A percentile compares a stretch with the other conserved stretches of the same genome.
These are phyloP conservation scores for Florisuga fusca DNA, from an alignment of 2,797 vertebrate species.

Conservation along the genomic window DNA sequence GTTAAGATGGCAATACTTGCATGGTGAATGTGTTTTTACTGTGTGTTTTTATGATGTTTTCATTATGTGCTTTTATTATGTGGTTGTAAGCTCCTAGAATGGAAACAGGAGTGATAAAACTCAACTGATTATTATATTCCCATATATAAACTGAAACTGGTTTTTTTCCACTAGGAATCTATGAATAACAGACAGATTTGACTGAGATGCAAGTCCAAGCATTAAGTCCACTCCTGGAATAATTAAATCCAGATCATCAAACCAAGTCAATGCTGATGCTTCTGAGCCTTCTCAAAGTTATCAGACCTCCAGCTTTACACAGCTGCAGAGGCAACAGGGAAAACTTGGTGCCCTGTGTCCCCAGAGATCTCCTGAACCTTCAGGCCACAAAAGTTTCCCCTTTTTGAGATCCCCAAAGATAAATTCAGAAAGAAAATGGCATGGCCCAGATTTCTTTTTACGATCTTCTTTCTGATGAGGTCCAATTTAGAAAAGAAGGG, in stretches of 20 bases:
- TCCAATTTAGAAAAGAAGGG: background rate
- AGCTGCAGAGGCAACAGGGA: background rate
- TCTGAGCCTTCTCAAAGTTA: background rate
- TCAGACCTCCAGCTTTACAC: background rate
- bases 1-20: conserved; percentile 20
- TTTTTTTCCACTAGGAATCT: conserved; percentile 3
- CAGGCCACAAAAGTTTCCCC: background rate
- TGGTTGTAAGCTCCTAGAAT: conserved; percentile 64
- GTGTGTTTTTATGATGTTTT: conserved; percentile 65
- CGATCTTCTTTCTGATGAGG: background rate
- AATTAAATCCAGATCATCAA: background rate
- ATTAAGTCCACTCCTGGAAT: background rate
- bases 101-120: conserved; percentile 47
- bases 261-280: background rate
- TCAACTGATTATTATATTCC: conserved; percentile 61
- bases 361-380: background rate
- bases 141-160: background rate
- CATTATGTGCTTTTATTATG: conserved; percentile 64
- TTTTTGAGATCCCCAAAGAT: background rate
- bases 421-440: background rate
- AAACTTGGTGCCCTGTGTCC: background rate
- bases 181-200: conserved; percentile 26
- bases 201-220: background rate
- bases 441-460: background rate
- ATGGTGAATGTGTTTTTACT: conserved; percentile 51